Evolutionary conservation across 1,140 invertebrate genomes (phyloP), one percentile per base, ranked within the genome.

Genomic region (Sogatella furcifera): DNA sequence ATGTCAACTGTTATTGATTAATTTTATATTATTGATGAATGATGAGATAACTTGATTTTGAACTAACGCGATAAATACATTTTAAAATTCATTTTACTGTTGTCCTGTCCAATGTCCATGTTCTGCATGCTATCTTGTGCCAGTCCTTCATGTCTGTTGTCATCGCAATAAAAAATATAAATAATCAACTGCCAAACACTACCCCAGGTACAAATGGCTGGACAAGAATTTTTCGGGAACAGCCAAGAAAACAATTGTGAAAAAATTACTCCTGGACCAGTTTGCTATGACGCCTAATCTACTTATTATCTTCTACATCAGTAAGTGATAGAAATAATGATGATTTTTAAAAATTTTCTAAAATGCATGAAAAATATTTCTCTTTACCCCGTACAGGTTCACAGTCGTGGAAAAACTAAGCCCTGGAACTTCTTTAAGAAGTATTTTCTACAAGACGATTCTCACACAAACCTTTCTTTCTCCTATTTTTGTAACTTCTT

Each of bases 251-350:
- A 80, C 79, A 0, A 80, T 90, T 4, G 65, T 81, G 0, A 82
- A 81, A 60, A 92, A 92, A 74, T 73, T 90, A 15, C 65, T 84
- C 0, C 68, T 82, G n/a, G 89, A 92, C 69, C 89, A 91, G 72
- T 84, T 89, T 66, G 57, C 88, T 2, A 77, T 89, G 65, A 89
- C 88, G 2, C 87, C 89, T 1, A 76, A 79, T 10, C 71, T 90
- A 24, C 69, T 89, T 14, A 77, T 79, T 0, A 68, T 83, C 1
- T 91, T 91, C 68, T 90, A 82, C 28, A 57, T 65, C 15, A 64
- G 68, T 69, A 57, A 69, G 68, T 67, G 60, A 42, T 38, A 13
- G 14, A 17, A 14, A 21, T 28, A 9, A 34, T 4, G 52, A 14
- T 60, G 4, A 49, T 14, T 58, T 57, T 10, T 28, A 3, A 19